These are phyloP conservation scores for Hesperophylax magnus DNA, from an alignment of 1,140 invertebrate species.

Conservation along the genomic window DNA sequence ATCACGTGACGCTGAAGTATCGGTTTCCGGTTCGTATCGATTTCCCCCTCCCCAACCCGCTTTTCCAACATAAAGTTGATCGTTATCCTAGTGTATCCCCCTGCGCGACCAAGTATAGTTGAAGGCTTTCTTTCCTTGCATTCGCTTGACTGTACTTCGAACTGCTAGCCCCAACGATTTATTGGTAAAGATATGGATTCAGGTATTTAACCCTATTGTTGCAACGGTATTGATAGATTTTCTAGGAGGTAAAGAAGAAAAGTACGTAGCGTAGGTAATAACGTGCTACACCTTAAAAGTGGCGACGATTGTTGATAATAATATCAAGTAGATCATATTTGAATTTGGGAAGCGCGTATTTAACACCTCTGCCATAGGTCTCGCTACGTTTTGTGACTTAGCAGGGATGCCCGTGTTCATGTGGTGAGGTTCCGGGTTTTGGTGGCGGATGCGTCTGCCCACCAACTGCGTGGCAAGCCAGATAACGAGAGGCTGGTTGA, in stretches of 20 bases:
- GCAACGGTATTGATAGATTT: background rate
- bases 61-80: conserved; percentile 25
- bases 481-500: no score
- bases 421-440: no score
- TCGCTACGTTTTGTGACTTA: no score
- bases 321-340: no score
- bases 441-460: no score
- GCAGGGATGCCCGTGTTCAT: no score
- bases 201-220: conserved; percentile 9
- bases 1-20: conserved; percentile 35
- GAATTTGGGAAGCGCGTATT: no score
- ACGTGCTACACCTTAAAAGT: no score
- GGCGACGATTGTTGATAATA: no score
- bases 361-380: no score
- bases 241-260: background rate
- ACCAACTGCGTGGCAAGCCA: no score
- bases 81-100: background rate
- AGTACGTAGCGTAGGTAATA: background rate
- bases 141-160: conserved; percentile 23
- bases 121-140: conserved; percentile 20
- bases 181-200: conserved; percentile 21
- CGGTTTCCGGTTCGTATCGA: conserved; percentile 31
- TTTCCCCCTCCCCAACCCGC: conserved; percentile 11
- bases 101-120: no score
- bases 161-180: conserved; percentile 11